Evolutionary conservation across 2,113 vertebrate genomes (phyloP), one percentile per base, ranked within the genome.

Genomic region (Maccullochella peelii): DNA sequence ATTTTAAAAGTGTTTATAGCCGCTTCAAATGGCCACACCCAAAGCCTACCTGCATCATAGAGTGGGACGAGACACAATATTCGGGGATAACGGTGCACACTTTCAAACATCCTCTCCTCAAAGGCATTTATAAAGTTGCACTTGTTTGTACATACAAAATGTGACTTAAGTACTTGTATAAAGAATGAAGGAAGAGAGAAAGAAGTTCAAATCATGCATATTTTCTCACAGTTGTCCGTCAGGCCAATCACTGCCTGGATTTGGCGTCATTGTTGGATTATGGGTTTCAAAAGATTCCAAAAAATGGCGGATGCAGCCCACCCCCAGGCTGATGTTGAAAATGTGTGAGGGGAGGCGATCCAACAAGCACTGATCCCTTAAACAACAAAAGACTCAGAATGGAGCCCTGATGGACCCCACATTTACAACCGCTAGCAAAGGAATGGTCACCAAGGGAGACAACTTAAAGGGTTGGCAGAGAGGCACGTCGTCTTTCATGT

Each of bases 371-470:
- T 30, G 38, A 66, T 2, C 16, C 16, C 23, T 38, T 38, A 47
- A 82, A 77, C 25, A 18, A 27, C 20, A 38, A 40, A 27, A 20
- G 68, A 67, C 36, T 47, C 44, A 72, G 58, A 54, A 70, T 23
- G 6, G 44, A 59, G 3, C 36, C 68, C 59, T 68, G 73, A 47
- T 20, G 72, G 36, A 58, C 49, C 15, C 47, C 67, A 63, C 33
- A 57, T 75, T 36, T 70, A 52, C 6, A 6, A 8, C 21, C 0
- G 0, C 42, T 57, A 27, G 21, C 9, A 27, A 8, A 73, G 6
- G 9, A 27, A 66, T 16, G 4, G 38, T 77, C 11, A 16, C 5
- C 44, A 52, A 38, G 9, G 33, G 5, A 54, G 10, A 27, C 9
- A 9, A 25, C 5, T 62, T 49, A 8, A n/a, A 40, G 36, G 33